Evolutionary conservation across 1,140 invertebrate genomes (phyloP).

Genomic region (Drosophila eugracilis): DNA sequence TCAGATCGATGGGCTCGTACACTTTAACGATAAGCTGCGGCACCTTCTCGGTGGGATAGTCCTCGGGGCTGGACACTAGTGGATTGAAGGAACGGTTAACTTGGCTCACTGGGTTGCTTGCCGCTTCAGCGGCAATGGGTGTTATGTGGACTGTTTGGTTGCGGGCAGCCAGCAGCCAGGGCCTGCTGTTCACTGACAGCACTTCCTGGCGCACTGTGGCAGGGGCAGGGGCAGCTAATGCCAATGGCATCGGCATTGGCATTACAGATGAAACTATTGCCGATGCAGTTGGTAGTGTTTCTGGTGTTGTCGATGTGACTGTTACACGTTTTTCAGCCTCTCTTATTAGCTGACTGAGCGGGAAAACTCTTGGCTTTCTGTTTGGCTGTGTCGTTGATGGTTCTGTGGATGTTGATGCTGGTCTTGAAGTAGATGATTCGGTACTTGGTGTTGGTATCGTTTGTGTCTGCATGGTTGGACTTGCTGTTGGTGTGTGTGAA

Average conservation of each 20-base stretch:
- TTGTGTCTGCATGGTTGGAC: neutral
- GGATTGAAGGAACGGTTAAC: slow-evolving; percentile 35
- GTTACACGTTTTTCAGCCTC: neutral
- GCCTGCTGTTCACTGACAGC: slow-evolving; percentile 54
- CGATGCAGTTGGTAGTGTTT: neutral
- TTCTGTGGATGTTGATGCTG: slow-evolving; percentile 18
- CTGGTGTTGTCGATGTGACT: neutral
- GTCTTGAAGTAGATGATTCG: neutral
- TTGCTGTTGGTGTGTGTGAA: neutral
- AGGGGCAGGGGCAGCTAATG: neutral
- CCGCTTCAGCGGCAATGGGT: slow-evolving; percentile 16
- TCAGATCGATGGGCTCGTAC: slow-evolving; percentile 67
- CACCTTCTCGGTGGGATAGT: slow-evolving; percentile 51
- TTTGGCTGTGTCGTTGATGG: neutral
- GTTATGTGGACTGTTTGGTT: slow-evolving; percentile 58
- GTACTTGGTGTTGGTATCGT: neutral
- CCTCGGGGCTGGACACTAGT: slow-evolving; percentile 27
- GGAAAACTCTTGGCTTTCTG: neutral
- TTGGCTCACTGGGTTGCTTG: slow-evolving; percentile 61
- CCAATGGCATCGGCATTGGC: neutral
- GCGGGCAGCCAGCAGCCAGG: slow-evolving; percentile 57
- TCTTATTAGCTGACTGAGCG: neutral
- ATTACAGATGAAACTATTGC: neutral
- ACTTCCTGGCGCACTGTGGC: slow-evolving; percentile 28
- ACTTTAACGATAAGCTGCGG: slow-evolving; percentile 68